Conservation (phyloP, 2,888 invertebrate species). For the Brachyptera putata region DNA sequence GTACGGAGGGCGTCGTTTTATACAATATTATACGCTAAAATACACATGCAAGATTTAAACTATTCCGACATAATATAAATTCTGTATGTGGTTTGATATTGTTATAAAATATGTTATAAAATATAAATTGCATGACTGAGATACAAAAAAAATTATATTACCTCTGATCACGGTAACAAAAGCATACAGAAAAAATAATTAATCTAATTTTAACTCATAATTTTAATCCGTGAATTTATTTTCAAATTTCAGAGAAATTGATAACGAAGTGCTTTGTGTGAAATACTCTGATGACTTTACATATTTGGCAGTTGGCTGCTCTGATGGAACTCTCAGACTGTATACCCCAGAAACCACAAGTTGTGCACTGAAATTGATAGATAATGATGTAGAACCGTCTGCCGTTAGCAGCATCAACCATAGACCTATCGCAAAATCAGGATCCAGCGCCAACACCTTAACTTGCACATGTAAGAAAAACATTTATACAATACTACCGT, state of each 20-base stretch:
- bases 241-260: conserved; percentile 47
- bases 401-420: conserved; percentile 59
- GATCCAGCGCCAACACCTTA: conserved; percentile 53
- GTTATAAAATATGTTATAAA: too few species aligned
- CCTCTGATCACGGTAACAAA: too few species aligned
- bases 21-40: too few species aligned
- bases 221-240: too few species aligned
- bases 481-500: background rate
- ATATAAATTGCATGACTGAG: too few species aligned
- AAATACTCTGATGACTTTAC: conserved; percentile 59
- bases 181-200: too few species aligned
- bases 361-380: conserved; percentile 49
- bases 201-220: too few species aligned
- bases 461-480: conserved; percentile 54
- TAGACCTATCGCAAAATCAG: conserved; percentile 54
- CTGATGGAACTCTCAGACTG: conserved; percentile 56
- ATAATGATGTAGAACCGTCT: conserved; percentile 53
- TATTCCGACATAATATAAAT: too few species aligned
- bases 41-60: too few species aligned
- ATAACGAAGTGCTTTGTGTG: conserved; percentile 53
- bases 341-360: conserved; percentile 51
- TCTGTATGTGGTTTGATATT: too few species aligned
- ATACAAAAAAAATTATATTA: too few species aligned
- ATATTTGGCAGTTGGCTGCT: conserved; percentile 56
- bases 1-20: too few species aligned